Base-by-base conservation (phyloP, 2,888 invertebrate genomes). In the Parasteatoda lunata region DNA sequence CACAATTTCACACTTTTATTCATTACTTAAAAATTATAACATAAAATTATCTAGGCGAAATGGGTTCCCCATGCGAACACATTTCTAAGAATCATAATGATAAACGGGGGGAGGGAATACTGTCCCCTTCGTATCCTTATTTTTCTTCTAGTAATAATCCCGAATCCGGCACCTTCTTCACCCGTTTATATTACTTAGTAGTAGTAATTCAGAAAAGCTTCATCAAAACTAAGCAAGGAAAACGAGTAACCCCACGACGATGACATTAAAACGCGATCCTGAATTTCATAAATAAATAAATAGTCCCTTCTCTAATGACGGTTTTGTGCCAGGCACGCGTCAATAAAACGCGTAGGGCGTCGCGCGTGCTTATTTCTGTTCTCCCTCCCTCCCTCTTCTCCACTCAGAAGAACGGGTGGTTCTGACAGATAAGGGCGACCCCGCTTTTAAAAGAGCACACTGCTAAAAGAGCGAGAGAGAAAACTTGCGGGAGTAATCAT, bases 271-370 rank as follows among this genome's bases (percentile, higher is more conserved):
- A 79, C 79, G 76, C 76, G 85, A 80, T 71, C 76, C 65, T 47
- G 80, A 76, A 85, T 85, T 85, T 80, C 80, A 80, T 85, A 80
- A 85, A 85, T 85, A 80, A 80, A 80, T 85, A 80, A 85, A 85
- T 80, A 80, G 80, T 70, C 85, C 76, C 85, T 71, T 80, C 80
- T 80, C 80, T 76, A 85, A 80, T 66, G 72, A 65, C 52, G 77
- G 30, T 48, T 59, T 59, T 59, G 59, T 59, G 68, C 51, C 52
- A 64, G 77, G 70, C 45, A 47, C 79, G 80, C 69, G 79, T 80
- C 71, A 80, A 71, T 77, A 80, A 78, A 48, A 49, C 77, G 83
- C 72, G 66, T 47, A 59, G n/a, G 73, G 48, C 30, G 48, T 48
- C 48, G n/a, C 59, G 65, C 71, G 70, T 65, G 83, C 70, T 30